Conservation (phyloP, 2,797 vertebrate species). For the Gallinago stenura region DNA sequence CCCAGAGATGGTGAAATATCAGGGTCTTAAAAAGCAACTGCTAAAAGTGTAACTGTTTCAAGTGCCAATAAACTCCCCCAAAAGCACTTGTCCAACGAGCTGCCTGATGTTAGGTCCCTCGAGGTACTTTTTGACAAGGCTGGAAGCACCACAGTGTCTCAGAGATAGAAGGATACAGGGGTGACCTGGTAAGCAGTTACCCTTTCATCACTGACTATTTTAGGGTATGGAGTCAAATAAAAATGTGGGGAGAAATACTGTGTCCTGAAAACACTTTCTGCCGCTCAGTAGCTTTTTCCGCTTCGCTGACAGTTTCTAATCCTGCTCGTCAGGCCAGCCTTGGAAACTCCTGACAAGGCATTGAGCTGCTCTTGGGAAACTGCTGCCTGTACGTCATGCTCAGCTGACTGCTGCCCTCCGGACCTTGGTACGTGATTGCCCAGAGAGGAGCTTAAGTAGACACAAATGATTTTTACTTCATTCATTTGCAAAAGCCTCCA, state of each 20-base stretch:
- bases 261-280: background rate
- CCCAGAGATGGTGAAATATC: background rate
- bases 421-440: background rate
- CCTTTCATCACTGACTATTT: background rate
- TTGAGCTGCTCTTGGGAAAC: background rate
- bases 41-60: background rate
- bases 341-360: background rate
- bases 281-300: background rate
- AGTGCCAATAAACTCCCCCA: background rate
- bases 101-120: background rate
- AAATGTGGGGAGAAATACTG: background rate
- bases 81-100: background rate
- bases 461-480: background rate
- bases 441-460: background rate
- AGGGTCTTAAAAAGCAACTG: background rate
- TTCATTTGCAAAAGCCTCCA: background rate
- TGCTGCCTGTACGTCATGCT: background rate
- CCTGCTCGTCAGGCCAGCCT: rapidly evolving
- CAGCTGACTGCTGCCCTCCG: background rate
- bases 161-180: background rate
- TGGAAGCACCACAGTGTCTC: rapidly evolving
- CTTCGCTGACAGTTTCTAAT: background rate
- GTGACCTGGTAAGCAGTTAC: background rate
- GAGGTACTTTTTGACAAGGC: background rate
- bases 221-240: background rate